These are phyloP conservation scores for Eulemur mongoz DNA, from an alignment of 2,797 vertebrate species.

Conservation along the genomic window DNA sequence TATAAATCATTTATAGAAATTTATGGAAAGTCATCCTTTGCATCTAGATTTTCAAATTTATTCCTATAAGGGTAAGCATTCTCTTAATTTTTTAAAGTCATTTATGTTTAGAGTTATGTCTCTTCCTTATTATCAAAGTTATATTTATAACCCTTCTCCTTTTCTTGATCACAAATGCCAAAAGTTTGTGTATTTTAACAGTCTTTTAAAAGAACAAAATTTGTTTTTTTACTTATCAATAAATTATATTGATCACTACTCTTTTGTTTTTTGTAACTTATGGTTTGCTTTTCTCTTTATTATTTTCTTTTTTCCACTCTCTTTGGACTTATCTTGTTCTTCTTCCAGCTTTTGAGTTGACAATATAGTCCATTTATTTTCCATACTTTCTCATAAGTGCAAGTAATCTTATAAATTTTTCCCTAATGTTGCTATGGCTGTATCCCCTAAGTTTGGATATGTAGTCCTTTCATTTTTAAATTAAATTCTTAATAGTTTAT, in stretches of 20 bases:
- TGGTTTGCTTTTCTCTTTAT: background rate
- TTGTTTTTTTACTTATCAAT: background rate
- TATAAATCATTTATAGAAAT: background rate
- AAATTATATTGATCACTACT: background rate
- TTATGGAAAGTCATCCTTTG: background rate
- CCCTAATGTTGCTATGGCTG: background rate
- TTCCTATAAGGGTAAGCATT: background rate
- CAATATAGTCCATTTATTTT: background rate
- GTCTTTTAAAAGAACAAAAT: background rate
- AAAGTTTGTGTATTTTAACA: background rate
- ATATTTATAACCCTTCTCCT: background rate
- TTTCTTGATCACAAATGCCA: background rate
- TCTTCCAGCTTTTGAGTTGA: background rate
- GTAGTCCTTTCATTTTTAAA: background rate
- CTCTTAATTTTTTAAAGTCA: background rate
- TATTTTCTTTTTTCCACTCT: background rate
- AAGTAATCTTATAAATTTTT: background rate
- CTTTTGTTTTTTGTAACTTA: background rate
- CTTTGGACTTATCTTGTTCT: background rate
- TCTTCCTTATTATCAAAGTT: background rate
- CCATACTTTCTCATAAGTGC: background rate
- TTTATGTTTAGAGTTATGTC: background rate
- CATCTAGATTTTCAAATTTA: background rate
- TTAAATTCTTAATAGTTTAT: background rate
- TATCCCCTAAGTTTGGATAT: background rate